Percentiles rank a stretch among this genome's conserved stretches.
These are phyloP conservation scores for Notarius lentiginosus DNA, from an alignment of 2,113 vertebrate genomes.

Conservation along the genomic window DNA sequence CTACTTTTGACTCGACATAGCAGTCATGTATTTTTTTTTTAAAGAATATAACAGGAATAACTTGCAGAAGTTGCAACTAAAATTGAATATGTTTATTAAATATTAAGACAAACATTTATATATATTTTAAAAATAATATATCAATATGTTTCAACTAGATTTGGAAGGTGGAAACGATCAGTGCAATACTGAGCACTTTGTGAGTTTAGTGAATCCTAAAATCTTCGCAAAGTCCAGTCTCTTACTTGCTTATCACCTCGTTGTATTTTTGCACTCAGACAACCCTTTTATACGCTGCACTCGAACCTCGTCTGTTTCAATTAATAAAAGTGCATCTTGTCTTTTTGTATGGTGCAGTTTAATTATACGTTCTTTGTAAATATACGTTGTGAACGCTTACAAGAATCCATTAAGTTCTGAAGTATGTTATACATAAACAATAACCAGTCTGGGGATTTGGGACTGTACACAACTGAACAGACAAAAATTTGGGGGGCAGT, in stretches of 20 bases:
- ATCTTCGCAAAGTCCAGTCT: background rate
- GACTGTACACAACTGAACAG: background rate
- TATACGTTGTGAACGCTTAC: background rate
- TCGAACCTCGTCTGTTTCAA: background rate
- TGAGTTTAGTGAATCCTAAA: background rate
- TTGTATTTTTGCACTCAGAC: background rate
- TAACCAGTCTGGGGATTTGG: constrained; percentile 1
- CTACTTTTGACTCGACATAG: background rate
- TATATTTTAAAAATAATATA: no score
- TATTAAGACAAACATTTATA: no score
- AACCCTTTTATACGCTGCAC: background rate
- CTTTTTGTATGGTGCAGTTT: background rate
- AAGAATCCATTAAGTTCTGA: background rate
- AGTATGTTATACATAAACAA: constrained; percentile 4
- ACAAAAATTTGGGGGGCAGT: constrained; percentile 21
- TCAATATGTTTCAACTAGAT: background rate
- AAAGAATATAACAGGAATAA: background rate
- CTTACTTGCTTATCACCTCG: background rate
- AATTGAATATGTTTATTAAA: background rate
- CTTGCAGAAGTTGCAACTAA: background rate
- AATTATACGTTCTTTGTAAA: background rate
- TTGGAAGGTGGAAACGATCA: background rate
- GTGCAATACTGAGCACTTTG: background rate
- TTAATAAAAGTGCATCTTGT: background rate
- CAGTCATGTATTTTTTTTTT: background rate